Base-by-base conservation (phyloP, 2,797 vertebrate genomes). In the Myotis vivesi region DNA sequence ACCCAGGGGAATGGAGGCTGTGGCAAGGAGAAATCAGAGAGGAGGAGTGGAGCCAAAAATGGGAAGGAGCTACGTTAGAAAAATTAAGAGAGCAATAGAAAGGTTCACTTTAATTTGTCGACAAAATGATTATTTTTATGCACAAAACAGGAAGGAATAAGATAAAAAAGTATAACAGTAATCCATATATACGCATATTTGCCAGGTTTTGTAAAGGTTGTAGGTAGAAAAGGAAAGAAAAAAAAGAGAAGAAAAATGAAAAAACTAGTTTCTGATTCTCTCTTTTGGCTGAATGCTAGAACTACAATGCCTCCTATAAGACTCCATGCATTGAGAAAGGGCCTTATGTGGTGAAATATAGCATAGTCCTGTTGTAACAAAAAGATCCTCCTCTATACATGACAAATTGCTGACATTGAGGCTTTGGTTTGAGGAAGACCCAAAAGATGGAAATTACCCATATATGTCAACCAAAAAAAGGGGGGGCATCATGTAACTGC, bases 321-420 rank as follows among this genome's bases (percentile, higher is more conserved):
- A 53, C n/a, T 8, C 8, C 2, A 12, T 33, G 13, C 6, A 11
- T 2, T 28, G 36, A 6, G 28, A 0, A 4, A 6, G 33, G 0
- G 5, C 3, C 6, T 64, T 46, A 16, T 2, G 12, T 8, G 4
- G 22, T 44, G 5, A 86, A 77, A 30, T 25, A 49, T 9, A 83
- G n/a, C 4, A 23, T 15, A 22, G 36, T 22, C 41, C 33, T 62
- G 3, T 44, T 71, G 8, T 49, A 25, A 59, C 3, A 72, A 80
- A 84, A 84, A 44, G 12, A 6, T 6, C 38, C 12, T 79, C 55
- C 84, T 88, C 36, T 71, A 4, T 36, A 69, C 83, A 30, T 8
- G 5, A 49, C 15, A 62, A 57, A 69, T 33, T 72, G n/a, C n/a
- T 51, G 66, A 81, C 20, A 80, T 0, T 64, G 66, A 15, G 49